Evolutionary conservation across 2,797 vertebrate genomes (phyloP), one percentile per base, ranked within the genome.

Genomic region (Vespertilio murinus): DNA sequence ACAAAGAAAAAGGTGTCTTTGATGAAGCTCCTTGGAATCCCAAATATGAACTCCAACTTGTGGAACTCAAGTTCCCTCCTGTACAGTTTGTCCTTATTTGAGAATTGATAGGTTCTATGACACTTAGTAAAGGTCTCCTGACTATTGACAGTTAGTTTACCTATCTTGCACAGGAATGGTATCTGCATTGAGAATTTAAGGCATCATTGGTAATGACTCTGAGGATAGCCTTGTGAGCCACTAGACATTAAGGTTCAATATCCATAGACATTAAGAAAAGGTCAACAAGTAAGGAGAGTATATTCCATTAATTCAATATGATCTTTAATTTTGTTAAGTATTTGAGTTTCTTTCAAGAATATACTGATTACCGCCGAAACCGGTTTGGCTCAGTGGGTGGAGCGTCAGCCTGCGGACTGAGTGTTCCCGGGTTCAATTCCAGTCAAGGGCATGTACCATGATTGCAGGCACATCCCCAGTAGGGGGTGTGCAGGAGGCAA

Each of bases 311-410:
- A 82, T 47, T 92, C 28, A 90, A 38, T 35, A 67, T 8, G 28
- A 77, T 81, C 42, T 90, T 84, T 64, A 71, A 65, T 30, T 73
- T 87, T 88, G 81, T 47, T 61, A 91, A 82, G 14, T 30, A 71
- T 52, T 22, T 91, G 33, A 59, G 42, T 56, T 90, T 94, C 74
- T 88, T 86, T 54, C 91, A 82, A 91, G 30, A 89, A 81, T n/a
- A 93, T 38, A 78, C 8, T 38, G 65, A 91, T 80, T 28, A n/a
- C 49, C 30, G n/a, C n/a, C n/a, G n/a, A n/a, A n/a, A n/a, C n/a
- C n/a, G n/a, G n/a, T n/a, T n/a, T n/a, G n/a, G n/a, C n/a, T n/a
- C n/a, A n/a, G n/a, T n/a, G n/a, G n/a, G n/a, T n/a, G n/a, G n/a
- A n/a, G n/a, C n/a, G n/a, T n/a, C n/a, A n/a, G n/a, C n/a, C n/a